A percentile compares a stretch with the other conserved stretches of the same genome.
Evolutionary conservation across 2,888 invertebrate species (phyloP).

Genomic region (Drosophila peninsularis): DNA sequence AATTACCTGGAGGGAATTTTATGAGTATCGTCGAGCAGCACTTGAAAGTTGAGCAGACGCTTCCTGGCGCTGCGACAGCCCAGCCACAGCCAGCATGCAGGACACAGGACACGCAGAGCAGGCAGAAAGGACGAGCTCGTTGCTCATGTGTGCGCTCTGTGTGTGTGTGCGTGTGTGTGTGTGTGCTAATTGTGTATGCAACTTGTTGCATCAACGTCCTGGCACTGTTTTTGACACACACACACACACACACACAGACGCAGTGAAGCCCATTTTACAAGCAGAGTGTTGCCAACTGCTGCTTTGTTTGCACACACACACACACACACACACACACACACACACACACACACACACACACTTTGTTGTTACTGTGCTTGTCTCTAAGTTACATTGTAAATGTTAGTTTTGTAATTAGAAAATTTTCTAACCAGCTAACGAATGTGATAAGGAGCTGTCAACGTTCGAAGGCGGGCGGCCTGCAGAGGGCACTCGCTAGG

Average conservation of each 20-base stretch:
- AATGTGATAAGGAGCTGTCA: slow-evolving; percentile 56
- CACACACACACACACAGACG: slow-evolving; percentile 23
- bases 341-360: slow-evolving; percentile 23
- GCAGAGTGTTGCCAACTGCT: slow-evolving; percentile 37
- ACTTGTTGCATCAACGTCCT: slow-evolving; percentile 71
- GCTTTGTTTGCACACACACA: slow-evolving; percentile 51
- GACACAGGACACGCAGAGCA: background rate
- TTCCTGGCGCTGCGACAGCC: slow-evolving; percentile 59
- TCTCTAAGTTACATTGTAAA: slow-evolving; percentile 77
- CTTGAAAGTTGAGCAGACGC: slow-evolving; percentile 77
- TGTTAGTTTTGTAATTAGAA: slow-evolving; percentile 80
- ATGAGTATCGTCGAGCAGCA: slow-evolving; percentile 76
- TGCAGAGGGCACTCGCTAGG: background rate
- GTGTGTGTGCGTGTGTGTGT: slow-evolving; percentile 23
- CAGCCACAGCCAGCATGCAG: slow-evolving; percentile 23
- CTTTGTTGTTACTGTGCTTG: slow-evolving; percentile 49
- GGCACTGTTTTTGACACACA: slow-evolving; percentile 43
- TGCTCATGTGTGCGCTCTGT: slow-evolving; percentile 31
- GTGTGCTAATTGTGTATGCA: slow-evolving; percentile 79
- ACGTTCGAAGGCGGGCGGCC: slow-evolving; percentile 9
- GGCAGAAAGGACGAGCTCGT: slow-evolving; percentile 13
- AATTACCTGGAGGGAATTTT: slow-evolving; percentile 80
- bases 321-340: slow-evolving; percentile 21
- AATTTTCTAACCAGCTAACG: slow-evolving; percentile 68
- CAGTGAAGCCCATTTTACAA: slow-evolving; percentile 31